These are phyloP conservation scores for Heteromyza rotundicornis DNA, from an alignment of 2,888 invertebrate species.

Conservation along the genomic window DNA sequence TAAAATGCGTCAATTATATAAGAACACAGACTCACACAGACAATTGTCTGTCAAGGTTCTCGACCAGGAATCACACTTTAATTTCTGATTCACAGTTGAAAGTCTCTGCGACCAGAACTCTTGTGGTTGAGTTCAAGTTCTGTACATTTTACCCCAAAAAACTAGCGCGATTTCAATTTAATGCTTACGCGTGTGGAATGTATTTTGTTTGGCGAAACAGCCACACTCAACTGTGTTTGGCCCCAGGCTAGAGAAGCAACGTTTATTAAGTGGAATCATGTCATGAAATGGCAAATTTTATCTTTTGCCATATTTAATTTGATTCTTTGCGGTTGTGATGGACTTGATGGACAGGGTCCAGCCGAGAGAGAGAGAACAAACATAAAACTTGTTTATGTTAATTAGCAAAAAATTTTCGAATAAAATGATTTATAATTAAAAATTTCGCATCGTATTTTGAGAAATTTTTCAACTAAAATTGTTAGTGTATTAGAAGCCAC, in stretches of 20 bases:
- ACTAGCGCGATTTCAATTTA: too few species aligned
- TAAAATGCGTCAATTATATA: conserved; percentile 6
- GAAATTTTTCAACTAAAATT: too few species aligned
- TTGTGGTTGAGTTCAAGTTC: too few species aligned
- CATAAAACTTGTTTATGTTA: too few species aligned
- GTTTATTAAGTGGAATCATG: conserved; percentile 1
- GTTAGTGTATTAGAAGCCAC: too few species aligned
- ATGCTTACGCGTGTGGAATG: not conserved
- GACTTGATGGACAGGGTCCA: too few species aligned
- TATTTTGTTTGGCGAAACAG: not conserved
- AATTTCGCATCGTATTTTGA: too few species aligned
- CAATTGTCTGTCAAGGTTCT: conserved; percentile 12
- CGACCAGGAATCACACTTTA: conserved; percentile 8
- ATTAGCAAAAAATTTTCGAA: too few species aligned
- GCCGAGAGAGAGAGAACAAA: too few species aligned
- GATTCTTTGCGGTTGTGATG: too few species aligned
- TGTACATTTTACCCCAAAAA: too few species aligned
- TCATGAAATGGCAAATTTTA: not conserved
- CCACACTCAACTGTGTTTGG: not conserved
- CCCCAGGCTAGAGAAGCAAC: not conserved
- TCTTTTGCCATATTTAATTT: not conserved
- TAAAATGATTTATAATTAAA: too few species aligned
- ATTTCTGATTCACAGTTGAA: not conserved
- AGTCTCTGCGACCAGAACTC: not conserved
- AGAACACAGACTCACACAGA: not conserved